Evolutionary conservation across 2,113 vertebrate species (phyloP).

Genomic region (Phodopus roborovskii): DNA sequence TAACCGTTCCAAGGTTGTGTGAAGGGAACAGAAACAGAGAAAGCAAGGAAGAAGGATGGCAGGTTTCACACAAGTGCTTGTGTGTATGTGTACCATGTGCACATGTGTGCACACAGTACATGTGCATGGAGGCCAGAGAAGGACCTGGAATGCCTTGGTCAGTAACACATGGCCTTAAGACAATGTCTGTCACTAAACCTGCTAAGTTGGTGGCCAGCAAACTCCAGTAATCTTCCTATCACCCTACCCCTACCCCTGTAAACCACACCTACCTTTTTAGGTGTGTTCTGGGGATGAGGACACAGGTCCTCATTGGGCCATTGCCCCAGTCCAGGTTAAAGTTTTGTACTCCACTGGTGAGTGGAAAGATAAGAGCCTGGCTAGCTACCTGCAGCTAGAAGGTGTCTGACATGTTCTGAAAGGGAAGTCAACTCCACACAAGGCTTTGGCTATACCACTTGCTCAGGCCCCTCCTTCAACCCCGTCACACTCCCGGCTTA

Average conservation of each 20-base stretch:
- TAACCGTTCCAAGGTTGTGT: accelerated
- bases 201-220: background rate
- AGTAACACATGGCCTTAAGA: background rate
- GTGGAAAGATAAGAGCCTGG: background rate
- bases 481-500: background rate
- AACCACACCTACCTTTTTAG: too few relatives aligned
- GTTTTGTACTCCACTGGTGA: background rate
- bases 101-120: too few relatives aligned
- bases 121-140: background rate
- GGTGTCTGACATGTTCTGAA: background rate
- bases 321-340: background rate
- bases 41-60: background rate
- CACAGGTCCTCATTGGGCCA: background rate
- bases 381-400: background rate
- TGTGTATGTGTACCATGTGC: too few relatives aligned
- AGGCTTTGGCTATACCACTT: background rate
- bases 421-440: background rate
- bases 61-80: background rate
- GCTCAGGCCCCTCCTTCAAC: background rate
- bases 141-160: background rate
- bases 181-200: background rate
- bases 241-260: background rate
- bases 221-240: background rate
- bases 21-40: background rate
- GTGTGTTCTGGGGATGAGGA: background rate